Percentiles rank a stretch among this genome's conserved stretches.
These are phyloP conservation scores for Apotomis capreana DNA, from an alignment of 2,888 invertebrate genomes.

Conservation along the genomic window DNA sequence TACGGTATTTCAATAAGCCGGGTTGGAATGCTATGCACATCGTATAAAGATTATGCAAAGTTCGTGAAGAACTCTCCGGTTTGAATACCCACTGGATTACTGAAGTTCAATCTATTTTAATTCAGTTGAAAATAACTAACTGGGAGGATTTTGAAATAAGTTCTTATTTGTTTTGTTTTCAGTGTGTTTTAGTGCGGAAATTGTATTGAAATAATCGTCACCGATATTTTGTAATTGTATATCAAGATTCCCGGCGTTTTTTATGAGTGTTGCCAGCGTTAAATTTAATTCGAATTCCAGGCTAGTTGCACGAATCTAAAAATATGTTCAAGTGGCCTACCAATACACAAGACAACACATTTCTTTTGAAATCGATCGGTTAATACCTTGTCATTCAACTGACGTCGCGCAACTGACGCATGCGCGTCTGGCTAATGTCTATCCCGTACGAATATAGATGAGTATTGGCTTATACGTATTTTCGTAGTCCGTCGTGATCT, in stretches of 20 bases:
- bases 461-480: constrained; percentile 69
- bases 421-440: constrained; percentile 81
- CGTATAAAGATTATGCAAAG: constrained; percentile 33
- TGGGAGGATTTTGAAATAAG: neutral
- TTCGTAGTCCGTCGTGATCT: constrained; percentile 68
- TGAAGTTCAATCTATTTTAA: constrained; percentile 25
- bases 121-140: neutral
- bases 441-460: constrained; percentile 77
- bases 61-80: constrained; percentile 16
- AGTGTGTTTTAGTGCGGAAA: too few relatives aligned
- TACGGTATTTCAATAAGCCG: constrained; percentile 38
- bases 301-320: constrained; percentile 22
- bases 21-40: constrained; percentile 34
- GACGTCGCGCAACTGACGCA: constrained; percentile 78
- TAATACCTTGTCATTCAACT: constrained; percentile 80
- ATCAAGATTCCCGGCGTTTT: neutral
- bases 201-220: too few relatives aligned
- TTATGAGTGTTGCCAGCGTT: constrained; percentile 11
- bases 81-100: constrained; percentile 17
- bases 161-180: neutral
- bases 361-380: constrained; percentile 79
- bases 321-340: constrained; percentile 40
- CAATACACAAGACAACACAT: constrained; percentile 57
- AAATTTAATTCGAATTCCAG: constrained; percentile 24
- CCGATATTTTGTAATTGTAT: neutral